Base-by-base conservation (phyloP, 2,888 invertebrate species). In the Graphium colonna region DNA sequence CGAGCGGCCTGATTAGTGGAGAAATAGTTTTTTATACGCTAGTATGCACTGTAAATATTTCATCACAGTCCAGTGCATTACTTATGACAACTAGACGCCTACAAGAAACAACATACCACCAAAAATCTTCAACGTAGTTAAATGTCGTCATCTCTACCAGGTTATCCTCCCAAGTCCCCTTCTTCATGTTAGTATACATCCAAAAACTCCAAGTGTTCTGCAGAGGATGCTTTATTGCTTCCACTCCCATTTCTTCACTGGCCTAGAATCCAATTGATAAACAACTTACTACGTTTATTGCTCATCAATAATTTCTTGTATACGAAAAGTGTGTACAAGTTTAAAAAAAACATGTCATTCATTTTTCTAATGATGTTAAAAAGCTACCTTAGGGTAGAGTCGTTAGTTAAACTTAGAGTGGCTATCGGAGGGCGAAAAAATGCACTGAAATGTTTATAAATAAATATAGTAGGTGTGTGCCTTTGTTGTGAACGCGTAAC, bases 71-170 rank as follows among this genome's bases (percentile, higher is more conserved):
- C 21, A 38, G 5, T 12, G 4, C 38, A 41, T n/a, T 2, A 8
- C 41, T n/a, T 2, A 8, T 17, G 5, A 21, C 21, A 21, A 21
- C 21, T 5, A 21, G 5, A 21, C 21, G n/a, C n/a, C n/a, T n/a
- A 21, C 2, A 21, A 21, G 5, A 21, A 21, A 21, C 5, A 21
- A 21, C 69, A 84, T 82, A 97, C 96, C 96, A 96, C 99, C 98
- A 99, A 82, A 98, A 99, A 83, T 98, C 98, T 91, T 99, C 98
- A 10, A 97, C 98, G 1, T 97, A 97, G 71, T 95, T 93, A 78
- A 99, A 97, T 51, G 94, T 94, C 39, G 96, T 95, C 48, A 99
- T 94, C 78, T 96, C 93, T 62, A 95, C 93, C 68, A 96, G 94
- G 82, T 97, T 96, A 47, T 96, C 94, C 71, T 95, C 94, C 98